Conservation (phyloP, 2,113 vertebrate genomes). For the Lepidiolamprologus cunningtoni region DNA sequence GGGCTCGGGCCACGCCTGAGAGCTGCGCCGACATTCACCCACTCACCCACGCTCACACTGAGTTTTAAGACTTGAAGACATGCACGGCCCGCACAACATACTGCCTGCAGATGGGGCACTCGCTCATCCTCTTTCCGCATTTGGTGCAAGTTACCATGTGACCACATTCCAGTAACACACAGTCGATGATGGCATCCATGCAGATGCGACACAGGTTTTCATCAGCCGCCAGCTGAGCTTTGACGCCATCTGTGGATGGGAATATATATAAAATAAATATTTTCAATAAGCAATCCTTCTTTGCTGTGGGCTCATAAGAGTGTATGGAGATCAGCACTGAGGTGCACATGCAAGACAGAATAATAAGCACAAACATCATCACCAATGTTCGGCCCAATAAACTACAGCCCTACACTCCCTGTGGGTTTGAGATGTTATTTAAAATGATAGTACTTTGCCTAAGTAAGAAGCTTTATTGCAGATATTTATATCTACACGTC, state of each 20-base stretch:
- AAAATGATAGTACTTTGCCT: background rate
- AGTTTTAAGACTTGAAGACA: constrained; percentile 87
- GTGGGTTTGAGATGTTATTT: background rate
- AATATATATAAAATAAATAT: background rate
- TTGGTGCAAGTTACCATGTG: constrained; percentile 99
- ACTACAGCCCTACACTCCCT: background rate
- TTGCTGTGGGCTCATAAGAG: background rate
- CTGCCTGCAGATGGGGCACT: constrained; percentile 98
- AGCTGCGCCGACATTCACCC: background rate
- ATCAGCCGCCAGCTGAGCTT: constrained; percentile 78
- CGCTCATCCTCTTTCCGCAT: constrained; percentile 95
- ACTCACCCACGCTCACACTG: background rate
- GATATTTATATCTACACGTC: background rate
- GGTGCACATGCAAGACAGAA: background rate
- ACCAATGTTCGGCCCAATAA: background rate
- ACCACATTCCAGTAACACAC: constrained; percentile 93
- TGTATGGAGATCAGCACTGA: background rate
- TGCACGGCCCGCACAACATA: constrained; percentile 95
- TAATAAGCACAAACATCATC: background rate
- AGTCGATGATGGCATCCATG: constrained; percentile 97
- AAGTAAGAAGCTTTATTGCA: background rate
- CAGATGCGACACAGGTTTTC: constrained; percentile 96
- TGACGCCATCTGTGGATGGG: constrained; percentile 75
- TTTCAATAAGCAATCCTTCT: background rate
- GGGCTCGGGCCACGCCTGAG: background rate